These are phyloP conservation scores for Aplysina aerophoba DNA, from an alignment of 37 sponge, comb jelly and placozoan genomes.

Conservation along the genomic window DNA sequence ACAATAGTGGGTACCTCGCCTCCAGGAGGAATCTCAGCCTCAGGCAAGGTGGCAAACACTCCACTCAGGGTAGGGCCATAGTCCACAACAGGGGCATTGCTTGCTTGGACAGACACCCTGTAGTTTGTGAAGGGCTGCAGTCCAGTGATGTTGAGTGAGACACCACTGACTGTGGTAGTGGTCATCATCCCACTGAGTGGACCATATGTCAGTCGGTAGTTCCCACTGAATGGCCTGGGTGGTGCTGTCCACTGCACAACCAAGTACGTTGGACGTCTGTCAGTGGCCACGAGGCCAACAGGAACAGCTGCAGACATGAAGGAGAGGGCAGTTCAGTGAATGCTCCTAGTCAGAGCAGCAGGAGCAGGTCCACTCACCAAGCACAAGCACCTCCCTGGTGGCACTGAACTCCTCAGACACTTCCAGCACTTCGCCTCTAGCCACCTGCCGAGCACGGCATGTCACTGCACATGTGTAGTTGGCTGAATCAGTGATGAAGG, in stretches of 20 bases:
- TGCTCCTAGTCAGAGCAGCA: too few relatives aligned
- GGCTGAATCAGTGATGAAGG: too few relatives aligned
- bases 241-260: slow-evolving; percentile 7
- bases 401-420: too few relatives aligned
- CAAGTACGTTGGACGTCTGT: not conserved
- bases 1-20: not conserved
- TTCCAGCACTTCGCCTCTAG: too few relatives aligned
- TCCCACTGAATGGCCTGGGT: slow-evolving; percentile 8
- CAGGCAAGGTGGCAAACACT: not conserved
- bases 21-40: not conserved
- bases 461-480: too few relatives aligned
- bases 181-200: not conserved
- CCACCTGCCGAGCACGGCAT: too few relatives aligned
- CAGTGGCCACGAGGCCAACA: not conserved
- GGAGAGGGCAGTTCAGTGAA: not conserved
- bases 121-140: slow-evolving; percentile 3
- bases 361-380: too few relatives aligned
- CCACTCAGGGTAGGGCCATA: not conserved
- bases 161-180: not conserved
- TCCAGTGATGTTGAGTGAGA: slow-evolving; percentile 9
- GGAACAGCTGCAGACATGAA: not conserved
- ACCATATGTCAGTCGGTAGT: slow-evolving; percentile 1
- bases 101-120: not conserved
- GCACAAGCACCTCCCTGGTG: too few relatives aligned
- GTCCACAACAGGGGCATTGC: not conserved